Conservation (phyloP, 1,140 invertebrate genomes). For the Lordiphosa clarofinis region DNA sequence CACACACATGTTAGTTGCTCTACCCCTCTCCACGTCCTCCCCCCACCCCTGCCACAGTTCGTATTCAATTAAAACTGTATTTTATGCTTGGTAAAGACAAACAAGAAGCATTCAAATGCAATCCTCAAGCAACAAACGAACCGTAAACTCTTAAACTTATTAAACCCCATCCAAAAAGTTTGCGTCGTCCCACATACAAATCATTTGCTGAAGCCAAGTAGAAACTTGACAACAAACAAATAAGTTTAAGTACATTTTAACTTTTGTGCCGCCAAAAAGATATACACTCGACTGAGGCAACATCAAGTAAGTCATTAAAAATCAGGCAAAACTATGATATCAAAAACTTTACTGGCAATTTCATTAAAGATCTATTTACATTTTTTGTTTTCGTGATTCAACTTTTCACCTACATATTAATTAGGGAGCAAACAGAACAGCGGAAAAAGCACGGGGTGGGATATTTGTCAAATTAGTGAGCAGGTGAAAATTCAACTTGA, state of each 20-base stretch:
- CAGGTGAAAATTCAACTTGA: conserved; percentile 27
- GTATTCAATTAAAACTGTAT: conserved; percentile 61
- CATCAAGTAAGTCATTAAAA: conserved; percentile 37
- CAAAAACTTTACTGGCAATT: conserved; percentile 47
- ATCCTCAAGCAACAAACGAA: not conserved
- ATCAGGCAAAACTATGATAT: conserved; percentile 46
- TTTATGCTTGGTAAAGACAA: conserved; percentile 38
- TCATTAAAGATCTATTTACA: conserved; percentile 58
- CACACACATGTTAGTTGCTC: no score
- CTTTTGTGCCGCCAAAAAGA: conserved; percentile 34
- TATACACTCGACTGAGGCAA: conserved; percentile 1
- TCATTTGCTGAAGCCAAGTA: conserved; percentile 41
- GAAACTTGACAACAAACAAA: conserved; percentile 47
- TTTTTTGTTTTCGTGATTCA: conserved; percentile 24
- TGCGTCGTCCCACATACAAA: conserved; percentile 45
- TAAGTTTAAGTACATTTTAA: conserved; percentile 60
- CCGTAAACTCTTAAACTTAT: conserved; percentile 41
- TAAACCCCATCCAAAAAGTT: conserved; percentile 52
- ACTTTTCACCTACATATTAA: conserved; percentile 58
- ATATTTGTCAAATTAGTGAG: conserved; percentile 30
- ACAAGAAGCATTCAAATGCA: conserved; percentile 33
- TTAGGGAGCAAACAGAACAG: conserved; percentile 41
- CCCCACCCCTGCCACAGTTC: conserved; percentile 16
- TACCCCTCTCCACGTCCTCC: no score
- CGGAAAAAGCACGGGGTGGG: not conserved